Percentiles rank a stretch among this genome's conserved stretches.
Evolutionary conservation across 2,888 invertebrate genomes (phyloP).

Genomic region (Epinotia brunnichana): DNA sequence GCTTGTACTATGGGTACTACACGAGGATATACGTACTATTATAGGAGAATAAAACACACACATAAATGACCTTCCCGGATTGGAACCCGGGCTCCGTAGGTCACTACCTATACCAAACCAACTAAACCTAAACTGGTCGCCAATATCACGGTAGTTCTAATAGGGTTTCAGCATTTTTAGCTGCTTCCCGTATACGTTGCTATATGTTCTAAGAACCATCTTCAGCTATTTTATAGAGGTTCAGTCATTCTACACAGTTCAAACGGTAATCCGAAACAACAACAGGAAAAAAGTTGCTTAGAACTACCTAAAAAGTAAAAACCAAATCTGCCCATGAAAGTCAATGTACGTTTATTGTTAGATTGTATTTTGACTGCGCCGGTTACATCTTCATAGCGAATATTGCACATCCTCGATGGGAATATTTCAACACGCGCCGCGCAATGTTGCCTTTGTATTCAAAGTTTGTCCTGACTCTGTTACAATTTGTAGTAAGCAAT

Average conservation of each 20-base stretch:
- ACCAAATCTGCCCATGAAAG: not conserved
- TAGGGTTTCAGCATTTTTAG: too few relatives aligned
- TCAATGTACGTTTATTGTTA: conserved; percentile 42
- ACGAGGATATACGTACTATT: too few relatives aligned
- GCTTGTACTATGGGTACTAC: too few relatives aligned
- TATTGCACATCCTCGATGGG: conserved; percentile 35
- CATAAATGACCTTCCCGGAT: too few relatives aligned
- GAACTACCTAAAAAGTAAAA: not conserved
- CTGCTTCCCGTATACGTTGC: too few relatives aligned
- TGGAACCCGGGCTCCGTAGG: too few relatives aligned
- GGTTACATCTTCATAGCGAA: conserved; percentile 33
- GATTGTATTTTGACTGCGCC: conserved; percentile 19
- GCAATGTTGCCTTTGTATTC: conserved; percentile 41
- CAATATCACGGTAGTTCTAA: too few relatives aligned
- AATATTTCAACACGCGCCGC: conserved; percentile 40
- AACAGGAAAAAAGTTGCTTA: not conserved
- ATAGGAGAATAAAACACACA: too few relatives aligned
- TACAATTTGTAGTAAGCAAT: conserved; percentile 33
- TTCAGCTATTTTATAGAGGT: not conserved
- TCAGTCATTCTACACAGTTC: not conserved
- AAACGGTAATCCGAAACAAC: not conserved
- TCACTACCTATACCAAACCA: too few relatives aligned
- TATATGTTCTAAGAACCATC: conserved; percentile 11
- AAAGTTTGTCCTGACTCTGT: conserved; percentile 26
- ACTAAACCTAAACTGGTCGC: too few relatives aligned